These are phyloP conservation scores for Teleogryllus oceanicus DNA, from an alignment of 2,888 invertebrate genomes.

Conservation along the genomic window DNA sequence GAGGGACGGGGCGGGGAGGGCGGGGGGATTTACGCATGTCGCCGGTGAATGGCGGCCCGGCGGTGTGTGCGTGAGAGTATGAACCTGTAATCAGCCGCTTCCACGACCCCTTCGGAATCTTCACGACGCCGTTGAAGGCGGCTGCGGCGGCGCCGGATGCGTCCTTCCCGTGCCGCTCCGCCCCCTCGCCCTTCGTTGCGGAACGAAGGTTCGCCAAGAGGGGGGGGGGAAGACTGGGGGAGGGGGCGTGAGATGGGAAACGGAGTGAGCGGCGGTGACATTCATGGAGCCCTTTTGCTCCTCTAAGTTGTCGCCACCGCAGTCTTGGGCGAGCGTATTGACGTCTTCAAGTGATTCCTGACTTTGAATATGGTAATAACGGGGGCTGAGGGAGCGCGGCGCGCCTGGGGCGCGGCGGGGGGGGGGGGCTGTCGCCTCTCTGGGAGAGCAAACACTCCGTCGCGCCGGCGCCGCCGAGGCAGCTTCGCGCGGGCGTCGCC, in stretches of 20 bases:
- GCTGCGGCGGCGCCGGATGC: too few relatives aligned
- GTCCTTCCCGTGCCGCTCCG: too few relatives aligned
- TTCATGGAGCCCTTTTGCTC: background rate
- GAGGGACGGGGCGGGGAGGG: background rate
- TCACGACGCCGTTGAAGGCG: too few relatives aligned
- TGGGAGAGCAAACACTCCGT: background rate
- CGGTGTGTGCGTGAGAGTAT: background rate
- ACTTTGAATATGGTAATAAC: slow-evolving; percentile 18
- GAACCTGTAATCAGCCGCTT: slow-evolving; percentile 1
- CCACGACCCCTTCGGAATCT: background rate
- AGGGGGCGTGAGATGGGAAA: background rate
- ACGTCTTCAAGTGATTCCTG: slow-evolving; percentile 18
- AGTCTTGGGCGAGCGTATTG: background rate
- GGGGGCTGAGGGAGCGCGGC: background rate
- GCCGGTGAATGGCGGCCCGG: background rate
- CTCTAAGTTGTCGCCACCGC: background rate
- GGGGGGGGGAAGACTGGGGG: background rate
- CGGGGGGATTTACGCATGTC: background rate
- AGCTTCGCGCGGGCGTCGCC: slow-evolving; percentile 19
- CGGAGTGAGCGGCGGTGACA: background rate
- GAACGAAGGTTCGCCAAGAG: background rate
- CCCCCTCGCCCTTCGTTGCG: too few relatives aligned
- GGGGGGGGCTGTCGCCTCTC: background rate
- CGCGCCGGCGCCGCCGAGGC: background rate
- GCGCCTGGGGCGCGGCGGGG: background rate